Conservation (phyloP, 1,140 invertebrate genomes). For the Meteorus sp. region DNA sequence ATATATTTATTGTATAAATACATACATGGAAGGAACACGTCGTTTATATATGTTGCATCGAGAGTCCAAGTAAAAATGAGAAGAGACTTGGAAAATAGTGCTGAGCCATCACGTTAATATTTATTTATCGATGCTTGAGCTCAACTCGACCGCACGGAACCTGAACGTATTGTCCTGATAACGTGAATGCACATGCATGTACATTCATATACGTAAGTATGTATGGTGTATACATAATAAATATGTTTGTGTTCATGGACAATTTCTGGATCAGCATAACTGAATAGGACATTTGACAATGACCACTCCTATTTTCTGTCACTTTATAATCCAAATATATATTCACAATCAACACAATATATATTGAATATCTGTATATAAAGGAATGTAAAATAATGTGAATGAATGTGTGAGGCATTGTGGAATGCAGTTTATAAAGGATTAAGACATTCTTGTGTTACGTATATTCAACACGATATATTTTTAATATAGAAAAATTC, state of each 20-base stretch:
- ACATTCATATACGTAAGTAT: too few species aligned
- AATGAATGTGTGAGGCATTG: too few species aligned
- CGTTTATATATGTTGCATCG: neutral
- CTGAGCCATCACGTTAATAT: constrained; percentile 41
- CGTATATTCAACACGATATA: too few species aligned
- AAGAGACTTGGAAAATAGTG: constrained; percentile 31
- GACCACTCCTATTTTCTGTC: constrained; percentile 28
- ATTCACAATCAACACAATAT: constrained; percentile 1
- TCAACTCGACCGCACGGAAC: too few species aligned
- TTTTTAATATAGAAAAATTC: too few species aligned
- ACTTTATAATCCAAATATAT: constrained; percentile 26
- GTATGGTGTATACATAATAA: too few species aligned
- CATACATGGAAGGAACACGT: constrained; percentile 3
- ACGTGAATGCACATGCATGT: neutral
- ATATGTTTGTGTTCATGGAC: constrained; percentile 23
- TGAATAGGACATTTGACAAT: constrained; percentile 19
- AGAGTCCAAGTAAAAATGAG: constrained; percentile 11
- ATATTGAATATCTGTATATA: constrained; percentile 23
- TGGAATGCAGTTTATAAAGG: too few species aligned
- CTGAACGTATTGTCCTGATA: constrained; percentile 3
- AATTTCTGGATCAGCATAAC: constrained; percentile 35
- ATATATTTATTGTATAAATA: neutral
- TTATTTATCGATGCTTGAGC: constrained; percentile 35
- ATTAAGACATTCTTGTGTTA: too few species aligned
- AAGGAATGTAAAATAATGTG: too few species aligned